Conservation (phyloP, 1,140 invertebrate species). For the Hydropsyche tenuis region DNA sequence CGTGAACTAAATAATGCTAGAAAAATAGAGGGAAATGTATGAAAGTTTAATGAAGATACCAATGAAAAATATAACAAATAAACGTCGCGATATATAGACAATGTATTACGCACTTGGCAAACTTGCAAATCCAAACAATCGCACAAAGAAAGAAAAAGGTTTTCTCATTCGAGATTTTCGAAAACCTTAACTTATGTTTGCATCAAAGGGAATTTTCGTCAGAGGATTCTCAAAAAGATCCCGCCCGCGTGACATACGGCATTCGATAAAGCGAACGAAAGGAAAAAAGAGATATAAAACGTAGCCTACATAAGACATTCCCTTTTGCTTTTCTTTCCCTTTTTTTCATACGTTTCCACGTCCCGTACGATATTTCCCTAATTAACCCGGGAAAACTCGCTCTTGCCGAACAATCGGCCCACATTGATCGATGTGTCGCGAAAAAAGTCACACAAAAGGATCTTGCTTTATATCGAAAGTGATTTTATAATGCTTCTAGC, state of each 20-base stretch:
- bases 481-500: no score
- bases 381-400: no score
- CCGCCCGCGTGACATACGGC: neutral
- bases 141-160: slow-evolving; percentile 9
- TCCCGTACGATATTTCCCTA: no score
- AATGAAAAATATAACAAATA: neutral
- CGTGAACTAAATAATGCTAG: slow-evolving; percentile 43
- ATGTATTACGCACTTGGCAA: neutral
- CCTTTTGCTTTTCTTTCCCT: no score
- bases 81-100: neutral
- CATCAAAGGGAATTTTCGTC: slow-evolving; percentile 17
- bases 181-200: neutral
- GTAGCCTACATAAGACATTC: no score
- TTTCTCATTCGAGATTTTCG: slow-evolving; percentile 13
- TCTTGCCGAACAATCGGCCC: no score
- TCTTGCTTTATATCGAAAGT: no score
- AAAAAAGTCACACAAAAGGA: no score
- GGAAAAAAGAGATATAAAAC: no score
- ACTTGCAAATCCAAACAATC: slow-evolving; percentile 1
- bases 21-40: neutral
- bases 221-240: slow-evolving; percentile 1
- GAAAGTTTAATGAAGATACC: no score
- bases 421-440: no score
- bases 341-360: no score
- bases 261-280: slow-evolving; percentile 14